These are phyloP conservation scores for Drosophila subquinaria DNA, from an alignment of 2,888 invertebrate genomes.

Conservation along the genomic window DNA sequence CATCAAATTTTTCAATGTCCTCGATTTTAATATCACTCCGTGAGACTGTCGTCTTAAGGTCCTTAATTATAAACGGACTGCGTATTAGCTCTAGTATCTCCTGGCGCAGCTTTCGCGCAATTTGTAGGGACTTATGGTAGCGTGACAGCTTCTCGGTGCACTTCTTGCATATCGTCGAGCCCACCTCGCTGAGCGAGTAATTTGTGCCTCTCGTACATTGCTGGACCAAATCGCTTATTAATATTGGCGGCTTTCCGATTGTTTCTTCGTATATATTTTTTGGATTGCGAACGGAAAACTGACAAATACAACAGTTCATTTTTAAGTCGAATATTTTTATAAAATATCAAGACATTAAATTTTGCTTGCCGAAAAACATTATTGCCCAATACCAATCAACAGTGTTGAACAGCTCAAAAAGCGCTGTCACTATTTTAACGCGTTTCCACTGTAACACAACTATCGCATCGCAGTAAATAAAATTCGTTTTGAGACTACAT, in stretches of 20 bases:
- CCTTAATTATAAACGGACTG: constrained; percentile 60
- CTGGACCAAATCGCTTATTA: constrained; percentile 66
- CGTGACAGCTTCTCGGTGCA: constrained; percentile 68
- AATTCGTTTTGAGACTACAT: not conserved
- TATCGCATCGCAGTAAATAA: not conserved
- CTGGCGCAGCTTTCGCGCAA: constrained; percentile 65
- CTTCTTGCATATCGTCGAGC: constrained; percentile 69
- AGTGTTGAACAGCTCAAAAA: constrained; percentile 20
- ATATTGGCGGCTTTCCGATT: constrained; percentile 68
- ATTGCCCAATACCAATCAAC: constrained; percentile 27
- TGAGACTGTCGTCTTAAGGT: constrained; percentile 46
- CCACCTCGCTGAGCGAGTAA: constrained; percentile 48
- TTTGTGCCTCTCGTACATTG: constrained; percentile 69
- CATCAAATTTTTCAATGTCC: constrained; percentile 45
- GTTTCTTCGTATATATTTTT: constrained; percentile 66
- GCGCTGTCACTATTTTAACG: not conserved
- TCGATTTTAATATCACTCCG: constrained; percentile 45
- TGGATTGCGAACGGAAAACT: constrained; percentile 66
- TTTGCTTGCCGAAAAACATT: constrained; percentile 34
- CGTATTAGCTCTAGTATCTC: constrained; percentile 69
- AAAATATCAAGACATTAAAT: constrained; percentile 37
- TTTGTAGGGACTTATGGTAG: constrained; percentile 70
- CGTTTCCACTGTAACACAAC: constrained; percentile 1
- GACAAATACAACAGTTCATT: constrained; percentile 77
- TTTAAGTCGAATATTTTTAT: constrained; percentile 28